A percentile compares a stretch with the other conserved stretches of the same genome.
These are phyloP conservation scores for Phaenicophaeus curvirostris DNA, from an alignment of 2,797 vertebrate species.

Conservation along the genomic window DNA sequence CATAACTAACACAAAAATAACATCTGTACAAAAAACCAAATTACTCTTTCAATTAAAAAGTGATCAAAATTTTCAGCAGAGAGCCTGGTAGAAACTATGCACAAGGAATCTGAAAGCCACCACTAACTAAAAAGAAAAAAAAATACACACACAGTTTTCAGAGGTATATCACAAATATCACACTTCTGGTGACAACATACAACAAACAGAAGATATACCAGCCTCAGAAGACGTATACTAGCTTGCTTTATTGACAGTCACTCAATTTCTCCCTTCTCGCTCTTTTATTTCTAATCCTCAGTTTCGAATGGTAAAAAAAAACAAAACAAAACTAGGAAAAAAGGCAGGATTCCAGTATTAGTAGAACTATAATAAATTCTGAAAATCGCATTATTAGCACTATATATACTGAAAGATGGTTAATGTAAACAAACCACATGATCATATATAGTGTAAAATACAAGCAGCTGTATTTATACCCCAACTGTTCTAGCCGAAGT, in stretches of 20 bases:
- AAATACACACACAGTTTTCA: background rate
- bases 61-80: background rate
- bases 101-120: background rate
- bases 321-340: background rate
- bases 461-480: background rate
- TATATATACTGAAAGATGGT: background rate
- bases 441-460: background rate
- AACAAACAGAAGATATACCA: background rate
- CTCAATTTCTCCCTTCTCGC: background rate
- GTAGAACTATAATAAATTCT: background rate
- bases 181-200: background rate
- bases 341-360: background rate
- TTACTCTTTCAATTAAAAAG: background rate
- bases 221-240: background rate
- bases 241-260: background rate
- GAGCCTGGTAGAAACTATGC: background rate
- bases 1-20: background rate
- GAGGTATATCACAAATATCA: background rate
- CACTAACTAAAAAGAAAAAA: background rate
- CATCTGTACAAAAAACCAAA: background rate
- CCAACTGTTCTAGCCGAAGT: background rate
- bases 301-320: no score
- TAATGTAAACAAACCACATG: background rate
- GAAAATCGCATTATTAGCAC: background rate
- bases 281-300: background rate